Base-by-base conservation (phyloP, 2,113 vertebrate genomes). In the Penelope pileata region DNA sequence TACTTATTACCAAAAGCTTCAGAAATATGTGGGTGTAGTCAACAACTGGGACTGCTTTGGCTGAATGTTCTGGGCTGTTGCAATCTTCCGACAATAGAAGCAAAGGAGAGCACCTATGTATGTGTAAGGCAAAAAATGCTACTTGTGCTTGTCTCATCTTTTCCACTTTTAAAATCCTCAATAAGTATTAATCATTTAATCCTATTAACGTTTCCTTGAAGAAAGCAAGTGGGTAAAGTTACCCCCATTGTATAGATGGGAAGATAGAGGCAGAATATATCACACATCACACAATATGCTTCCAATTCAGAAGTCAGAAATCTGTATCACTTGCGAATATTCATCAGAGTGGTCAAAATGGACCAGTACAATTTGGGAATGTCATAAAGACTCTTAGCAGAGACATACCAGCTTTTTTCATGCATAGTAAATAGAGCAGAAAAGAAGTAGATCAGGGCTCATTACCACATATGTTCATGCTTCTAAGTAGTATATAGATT, bases 21-120 rank as follows among this genome's bases (percentile, higher is more conserved):
- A 96, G 69, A 95, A 96, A 76, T 93, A 95, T 59, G 86, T 94
- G 86, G 83, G 95, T 7, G 86, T 94, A 95, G 87, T 75, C 96
- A 94, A 60, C 90, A 88, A 91, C 86, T 94, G 90, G 7, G 48
- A 51, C 80, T 87, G 86, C 51, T 93, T 96, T 92, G 96, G 63
- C 95, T 78, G 67, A 88, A 87, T 68, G 32, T 85, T 92, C 73
- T 91, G 67, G 54, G 21, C 59, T 78, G 78, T 78, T 0, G 23
- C 29, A 93, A 86, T 91, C 92, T 64, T 96, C 64, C 72, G 70
- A 72, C 87, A 95, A 82, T 5, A 86, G 38, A 93, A 51, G 74
- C 56, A 95, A 91, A 93, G 50, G 53, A 56, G 79, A 95, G 92
- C 86, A 90, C 53, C 88, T 94, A 90, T 67, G 11, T 8, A 8